Conservation (phyloP, 2,797 vertebrate species). For the Mormyrops attenuatus region DNA sequence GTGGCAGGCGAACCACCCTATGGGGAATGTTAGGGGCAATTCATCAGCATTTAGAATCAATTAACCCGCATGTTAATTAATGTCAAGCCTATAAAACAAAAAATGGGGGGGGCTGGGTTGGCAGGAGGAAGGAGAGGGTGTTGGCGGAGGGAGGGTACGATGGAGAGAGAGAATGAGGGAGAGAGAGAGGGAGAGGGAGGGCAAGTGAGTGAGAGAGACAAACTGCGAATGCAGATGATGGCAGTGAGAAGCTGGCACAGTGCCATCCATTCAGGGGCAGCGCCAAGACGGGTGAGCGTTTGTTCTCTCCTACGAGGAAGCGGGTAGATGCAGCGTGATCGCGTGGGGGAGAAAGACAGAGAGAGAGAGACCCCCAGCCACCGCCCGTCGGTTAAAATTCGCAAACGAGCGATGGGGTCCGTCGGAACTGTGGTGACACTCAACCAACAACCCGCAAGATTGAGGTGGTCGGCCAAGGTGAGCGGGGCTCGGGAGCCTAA, state of each 20-base stretch:
- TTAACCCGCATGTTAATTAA: conserved; percentile 97
- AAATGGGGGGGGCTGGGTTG: conserved; percentile 62
- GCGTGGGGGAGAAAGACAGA: conserved; percentile 20
- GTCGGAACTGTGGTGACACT: conserved; percentile 14
- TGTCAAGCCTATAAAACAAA: conserved; percentile 83
- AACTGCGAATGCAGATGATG: conserved; percentile 94
- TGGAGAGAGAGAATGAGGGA: conserved; percentile 53
- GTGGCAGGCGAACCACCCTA: conserved; percentile 57
- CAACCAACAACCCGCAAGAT: conserved; percentile 31
- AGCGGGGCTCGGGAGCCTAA: conserved; percentile 23
- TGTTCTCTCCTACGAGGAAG: conserved; percentile 67
- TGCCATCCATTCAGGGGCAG: conserved; percentile 99
- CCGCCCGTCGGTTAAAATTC: conserved; percentile 53
- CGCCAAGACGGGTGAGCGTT: conserved; percentile 75
- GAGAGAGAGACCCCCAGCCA: conserved; percentile 42
- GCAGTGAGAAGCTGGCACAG: conserved; percentile 90
- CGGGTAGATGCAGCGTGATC: conserved; percentile 73
- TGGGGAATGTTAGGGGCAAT: conserved; percentile 79
- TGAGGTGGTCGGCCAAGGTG: conserved; percentile 29
- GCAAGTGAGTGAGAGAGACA: conserved; percentile 82
- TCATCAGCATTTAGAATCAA: conserved; percentile 87
- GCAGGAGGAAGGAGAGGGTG: conserved; percentile 66
- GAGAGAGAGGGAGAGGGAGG: conserved; percentile 70
- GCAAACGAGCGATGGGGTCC: conserved; percentile 27
- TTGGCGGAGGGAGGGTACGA: conserved; percentile 63